These are phyloP conservation scores for Calypte anna DNA, from an alignment of 2,113 vertebrate species.

Conservation along the genomic window DNA sequence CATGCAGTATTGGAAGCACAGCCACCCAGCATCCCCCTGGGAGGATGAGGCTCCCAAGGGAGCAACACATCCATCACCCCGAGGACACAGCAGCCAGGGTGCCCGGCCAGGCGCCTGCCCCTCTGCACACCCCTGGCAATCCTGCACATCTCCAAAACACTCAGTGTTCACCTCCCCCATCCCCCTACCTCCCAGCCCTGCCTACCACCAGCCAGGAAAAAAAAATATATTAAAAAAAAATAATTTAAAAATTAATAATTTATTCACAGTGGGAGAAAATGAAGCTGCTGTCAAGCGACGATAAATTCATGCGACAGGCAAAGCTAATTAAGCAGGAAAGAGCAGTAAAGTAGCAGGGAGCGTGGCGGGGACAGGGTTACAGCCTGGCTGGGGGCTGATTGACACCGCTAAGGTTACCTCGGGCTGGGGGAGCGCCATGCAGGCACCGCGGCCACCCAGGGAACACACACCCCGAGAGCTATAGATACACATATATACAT, in stretches of 20 bases:
- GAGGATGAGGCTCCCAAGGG: neutral
- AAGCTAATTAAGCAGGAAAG: neutral
- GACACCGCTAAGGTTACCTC: conserved; percentile 59
- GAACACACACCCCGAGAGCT: neutral
- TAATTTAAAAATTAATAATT: neutral
- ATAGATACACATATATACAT: neutral
- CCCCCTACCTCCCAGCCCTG: neutral
- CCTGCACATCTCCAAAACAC: neutral
- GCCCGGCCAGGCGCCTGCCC: neutral
- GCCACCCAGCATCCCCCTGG: neutral
- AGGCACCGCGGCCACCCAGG: conserved; percentile 5
- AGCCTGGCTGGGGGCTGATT: neutral
- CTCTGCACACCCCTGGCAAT: neutral
- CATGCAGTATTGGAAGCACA: neutral
- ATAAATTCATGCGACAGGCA: conserved; percentile 11
- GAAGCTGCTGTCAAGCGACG: conserved; percentile 43
- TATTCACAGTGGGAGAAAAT: neutral
- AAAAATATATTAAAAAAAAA: neutral
- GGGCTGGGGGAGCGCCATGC: conserved; percentile 48
- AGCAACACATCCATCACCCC: neutral
- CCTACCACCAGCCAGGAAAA: neutral
- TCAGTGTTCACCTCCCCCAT: neutral
- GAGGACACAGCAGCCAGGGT: neutral
- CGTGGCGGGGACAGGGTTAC: conserved; percentile 17
- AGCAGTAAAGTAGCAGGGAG: neutral